Percentiles rank a stretch among this genome's conserved stretches.
These are phyloP conservation scores for Morpho achilles DNA, from an alignment of 2,888 invertebrate genomes.

Conservation along the genomic window DNA sequence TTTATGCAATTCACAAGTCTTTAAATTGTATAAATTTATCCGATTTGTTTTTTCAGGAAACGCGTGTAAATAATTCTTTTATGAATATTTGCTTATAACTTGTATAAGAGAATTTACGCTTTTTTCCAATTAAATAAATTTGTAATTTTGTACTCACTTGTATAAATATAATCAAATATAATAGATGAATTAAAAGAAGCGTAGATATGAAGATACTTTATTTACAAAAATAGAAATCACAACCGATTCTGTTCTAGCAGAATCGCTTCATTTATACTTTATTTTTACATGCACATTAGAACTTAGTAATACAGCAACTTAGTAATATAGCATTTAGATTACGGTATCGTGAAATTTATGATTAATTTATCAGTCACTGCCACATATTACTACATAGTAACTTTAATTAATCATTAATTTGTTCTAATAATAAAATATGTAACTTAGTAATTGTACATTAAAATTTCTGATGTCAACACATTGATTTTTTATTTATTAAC, in stretches of 20 bases:
- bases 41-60: too few species aligned
- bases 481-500: slow-evolving; percentile 8
- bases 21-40: too few species aligned
- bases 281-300: slow-evolving; percentile 47
- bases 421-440: slow-evolving; percentile 20
- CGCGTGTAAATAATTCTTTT: too few species aligned
- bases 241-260: slow-evolving; percentile 41
- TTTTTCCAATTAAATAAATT: too few species aligned
- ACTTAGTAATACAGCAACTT: not conserved
- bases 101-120: too few species aligned
- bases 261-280: slow-evolving; percentile 42
- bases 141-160: slow-evolving; percentile 2
- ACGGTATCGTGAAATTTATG: slow-evolving; percentile 11
- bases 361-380: slow-evolving; percentile 30
- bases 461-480: slow-evolving; percentile 14
- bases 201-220: slow-evolving; percentile 45
- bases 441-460: slow-evolving; percentile 21
- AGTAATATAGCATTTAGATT: slow-evolving; percentile 21
- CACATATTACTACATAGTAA: slow-evolving; percentile 14
- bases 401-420: slow-evolving; percentile 7
- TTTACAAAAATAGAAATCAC: slow-evolving; percentile 74
- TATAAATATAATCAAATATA: slow-evolving; percentile 5
- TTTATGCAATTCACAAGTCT: too few species aligned
- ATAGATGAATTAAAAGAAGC: slow-evolving; percentile 4
- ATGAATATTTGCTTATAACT: too few species aligned